Evolutionary conservation across 2,797 vertebrate species (phyloP), one percentile per base, ranked within the genome.

Genomic region (Pseudomugil tenellus): DNA sequence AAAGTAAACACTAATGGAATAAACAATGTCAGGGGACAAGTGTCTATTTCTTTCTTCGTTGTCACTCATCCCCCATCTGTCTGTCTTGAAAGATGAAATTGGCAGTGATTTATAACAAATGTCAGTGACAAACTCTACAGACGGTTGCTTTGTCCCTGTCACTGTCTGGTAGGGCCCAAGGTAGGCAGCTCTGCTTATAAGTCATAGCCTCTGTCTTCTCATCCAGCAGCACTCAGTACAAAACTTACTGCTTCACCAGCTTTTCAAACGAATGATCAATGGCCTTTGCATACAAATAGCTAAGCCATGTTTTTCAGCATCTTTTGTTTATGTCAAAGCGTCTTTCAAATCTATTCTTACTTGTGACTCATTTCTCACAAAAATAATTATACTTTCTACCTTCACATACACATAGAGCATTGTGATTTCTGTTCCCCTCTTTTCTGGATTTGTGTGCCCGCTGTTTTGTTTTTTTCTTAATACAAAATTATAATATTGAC

Each of bases 91-190:
- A 95, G 92, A 95, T 95, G 92, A 96, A 96, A 96, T 95, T 94
- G 92, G 92, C 93, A 93, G 92, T 97, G 96, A 97, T 97, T 96
- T 97, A 97, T 96, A 94, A 95, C 94, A 95, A 95, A 95, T 93
- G 94, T 95, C 93, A 91, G 91, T 87, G 87, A 91, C 92, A 93
- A 91, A 87, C 86, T 73, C 87, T 84, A 91, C 93, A 92, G 90
- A 87, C 75, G 86, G 89, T 93, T 94, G 92, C 93, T 95, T 95
- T 94, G 94, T 95, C 94, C 93, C 94, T 94, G 95, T 97, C 94
- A 94, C 85, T 94, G 87, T 82, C 70, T 82, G 83, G 85, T 91
- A 92, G 83, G 94, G 92, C 93, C 93, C 88, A 93, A 94, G 94
- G 93, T 93, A 95, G 94, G 92, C 91, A 93, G 94, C 93, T 94